These are phyloP conservation scores for Chelon labrosus DNA, from an alignment of 2,797 vertebrate species.

Conservation along the genomic window DNA sequence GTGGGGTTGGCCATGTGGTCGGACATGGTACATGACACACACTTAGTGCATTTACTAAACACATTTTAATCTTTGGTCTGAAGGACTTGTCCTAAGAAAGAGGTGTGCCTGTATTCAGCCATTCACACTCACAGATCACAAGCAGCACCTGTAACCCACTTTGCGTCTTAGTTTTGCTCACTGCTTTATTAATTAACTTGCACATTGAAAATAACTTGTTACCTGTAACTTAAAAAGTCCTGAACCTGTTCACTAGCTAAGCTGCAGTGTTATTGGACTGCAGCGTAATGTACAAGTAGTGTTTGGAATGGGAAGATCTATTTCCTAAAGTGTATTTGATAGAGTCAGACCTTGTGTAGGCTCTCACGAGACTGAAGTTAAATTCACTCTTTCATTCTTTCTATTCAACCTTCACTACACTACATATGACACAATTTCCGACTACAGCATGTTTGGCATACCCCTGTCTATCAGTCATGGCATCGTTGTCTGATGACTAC, in stretches of 20 bases:
- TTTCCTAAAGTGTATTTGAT: constrained; percentile 3
- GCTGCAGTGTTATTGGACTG: not conserved
- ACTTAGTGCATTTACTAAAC: not conserved
- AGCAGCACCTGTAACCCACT: not conserved
- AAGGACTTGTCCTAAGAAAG: constrained; percentile 1
- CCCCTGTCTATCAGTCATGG: constrained; percentile 71
- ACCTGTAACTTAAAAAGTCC: not conserved
- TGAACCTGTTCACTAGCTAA: not conserved
- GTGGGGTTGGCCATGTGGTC: constrained; percentile 54
- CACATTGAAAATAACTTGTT: not conserved
- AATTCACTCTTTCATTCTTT: constrained; percentile 9
- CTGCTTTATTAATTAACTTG: constrained; percentile 1
- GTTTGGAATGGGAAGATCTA: not conserved
- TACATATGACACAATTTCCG: constrained; percentile 48
- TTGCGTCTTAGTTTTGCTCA: not conserved
- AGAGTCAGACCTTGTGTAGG: constrained; percentile 15
- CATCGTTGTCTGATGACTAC: constrained; percentile 72
- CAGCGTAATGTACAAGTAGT: not conserved
- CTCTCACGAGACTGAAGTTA: constrained; percentile 6
- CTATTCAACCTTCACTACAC: constrained; percentile 25
- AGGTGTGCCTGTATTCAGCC: constrained; percentile 13
- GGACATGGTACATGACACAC: constrained; percentile 31
- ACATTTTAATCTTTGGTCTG: constrained; percentile 3
- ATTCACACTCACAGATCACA: constrained; percentile 4
- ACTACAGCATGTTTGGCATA: constrained; percentile 72